phyloP scores from a whole-genome alignment of 2,888 invertebrate species.

The Macrophya annulata region DNA sequence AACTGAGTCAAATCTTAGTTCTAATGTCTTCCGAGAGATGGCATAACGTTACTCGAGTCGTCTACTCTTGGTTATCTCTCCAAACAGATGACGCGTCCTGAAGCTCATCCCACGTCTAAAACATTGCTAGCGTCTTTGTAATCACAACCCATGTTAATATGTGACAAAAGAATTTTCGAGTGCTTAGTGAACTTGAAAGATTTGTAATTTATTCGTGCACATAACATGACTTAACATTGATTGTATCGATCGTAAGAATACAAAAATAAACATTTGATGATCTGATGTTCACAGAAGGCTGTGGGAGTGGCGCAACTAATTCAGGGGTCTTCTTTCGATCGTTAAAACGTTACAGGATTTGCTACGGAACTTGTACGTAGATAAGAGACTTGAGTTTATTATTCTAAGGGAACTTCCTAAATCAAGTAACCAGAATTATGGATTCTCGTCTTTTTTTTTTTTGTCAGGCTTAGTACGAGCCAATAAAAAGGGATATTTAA shows the following conservation, averaged over 20 bases:
- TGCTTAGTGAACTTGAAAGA: background rate
- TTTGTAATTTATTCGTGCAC: background rate
- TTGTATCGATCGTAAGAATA: background rate
- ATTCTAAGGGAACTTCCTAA: conserved; percentile 7
- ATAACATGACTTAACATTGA: background rate
- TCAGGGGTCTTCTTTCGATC: conserved; percentile 11
- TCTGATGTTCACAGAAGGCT: background rate
- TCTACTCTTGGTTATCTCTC: background rate
- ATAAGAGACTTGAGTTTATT: background rate
- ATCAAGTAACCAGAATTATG: conserved; percentile 21
- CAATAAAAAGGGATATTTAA: conserved; percentile 22
- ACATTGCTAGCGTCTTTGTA: background rate
- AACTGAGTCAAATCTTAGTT: conserved; percentile 5
- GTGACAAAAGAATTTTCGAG: background rate
- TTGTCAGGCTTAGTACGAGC: background rate
- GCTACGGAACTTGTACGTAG: background rate
- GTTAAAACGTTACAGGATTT: background rate
- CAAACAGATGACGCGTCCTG: background rate
- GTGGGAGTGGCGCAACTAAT: background rate
- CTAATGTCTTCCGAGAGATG: background rate
- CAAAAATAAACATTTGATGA: background rate
- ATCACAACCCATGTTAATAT: background rate
- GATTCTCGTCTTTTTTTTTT: background rate
- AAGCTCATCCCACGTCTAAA: background rate
- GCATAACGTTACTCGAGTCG: background rate